Evolutionary conservation across 2,797 vertebrate genomes (phyloP).

Genomic region (Muraenolepis orangiensis): DNA sequence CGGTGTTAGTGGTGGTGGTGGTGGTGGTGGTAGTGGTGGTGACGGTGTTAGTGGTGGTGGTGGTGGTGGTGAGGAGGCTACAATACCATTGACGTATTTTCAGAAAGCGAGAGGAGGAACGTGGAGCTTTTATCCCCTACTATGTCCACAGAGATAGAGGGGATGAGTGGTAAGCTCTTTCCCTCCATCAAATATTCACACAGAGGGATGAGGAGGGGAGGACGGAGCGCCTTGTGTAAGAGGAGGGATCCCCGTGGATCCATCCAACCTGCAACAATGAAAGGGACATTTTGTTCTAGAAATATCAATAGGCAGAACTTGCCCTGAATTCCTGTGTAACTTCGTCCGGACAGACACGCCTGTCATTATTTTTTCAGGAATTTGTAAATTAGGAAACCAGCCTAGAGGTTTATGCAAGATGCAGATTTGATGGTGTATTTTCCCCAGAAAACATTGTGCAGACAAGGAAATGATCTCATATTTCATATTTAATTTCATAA

Average conservation of each 20-base stretch:
- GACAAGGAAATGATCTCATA: neutral
- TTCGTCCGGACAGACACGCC: too few relatives aligned
- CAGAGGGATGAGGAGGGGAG: neutral
- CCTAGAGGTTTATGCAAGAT: neutral
- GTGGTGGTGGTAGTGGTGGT: neutral
- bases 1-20: neutral
- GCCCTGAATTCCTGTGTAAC: constrained; percentile 17
- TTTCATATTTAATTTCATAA: neutral
- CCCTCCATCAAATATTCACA: constrained; percentile 68
- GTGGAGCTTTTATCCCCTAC: constrained; percentile 54
- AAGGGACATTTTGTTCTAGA: constrained; percentile 45
- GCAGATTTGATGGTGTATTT: neutral
- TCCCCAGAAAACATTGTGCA: neutral
- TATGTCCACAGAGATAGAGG: constrained; percentile 39
- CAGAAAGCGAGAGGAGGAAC: constrained; percentile 43
- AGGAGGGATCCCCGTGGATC: constrained; percentile 31
- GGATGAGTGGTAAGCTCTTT: constrained; percentile 49
- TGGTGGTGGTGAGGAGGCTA: constrained; percentile 17
- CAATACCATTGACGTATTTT: constrained; percentile 49
- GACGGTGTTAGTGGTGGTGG: neutral
- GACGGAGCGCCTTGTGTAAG: constrained; percentile 46
- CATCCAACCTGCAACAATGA: constrained; percentile 32
- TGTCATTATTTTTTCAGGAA: neutral
- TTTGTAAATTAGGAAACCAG: too few relatives aligned
- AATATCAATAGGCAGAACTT: constrained; percentile 35